A percentile compares a stretch with the other conserved stretches of the same genome.
phyloP scores from a whole-genome alignment of 1,140 invertebrate species.

The Dreissena rostriformis region DNA sequence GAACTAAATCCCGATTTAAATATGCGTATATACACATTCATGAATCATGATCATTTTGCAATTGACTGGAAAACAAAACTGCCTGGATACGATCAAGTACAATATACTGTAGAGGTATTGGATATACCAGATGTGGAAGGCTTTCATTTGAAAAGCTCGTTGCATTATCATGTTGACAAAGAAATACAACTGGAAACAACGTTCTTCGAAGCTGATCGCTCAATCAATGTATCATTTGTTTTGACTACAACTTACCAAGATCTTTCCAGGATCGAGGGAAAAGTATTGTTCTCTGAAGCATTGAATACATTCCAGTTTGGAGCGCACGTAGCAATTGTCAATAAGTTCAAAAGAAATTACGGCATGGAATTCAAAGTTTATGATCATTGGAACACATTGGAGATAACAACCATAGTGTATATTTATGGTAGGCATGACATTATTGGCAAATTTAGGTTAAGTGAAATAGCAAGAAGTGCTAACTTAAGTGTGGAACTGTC shows the following conservation, averaged over 20 bases:
- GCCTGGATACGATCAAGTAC: constrained; percentile 36
- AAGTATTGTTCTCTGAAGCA: too few species aligned
- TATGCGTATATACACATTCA: not conserved
- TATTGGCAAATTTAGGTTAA: constrained; percentile 22
- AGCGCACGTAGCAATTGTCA: not conserved
- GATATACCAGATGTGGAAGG: not conserved
- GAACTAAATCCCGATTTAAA: not conserved
- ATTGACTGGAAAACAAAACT: constrained; percentile 29
- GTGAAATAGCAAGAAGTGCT: constrained; percentile 21
- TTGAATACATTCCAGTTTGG: not conserved
- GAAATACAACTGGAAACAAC: constrained; percentile 17
- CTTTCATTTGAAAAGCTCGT: constrained; percentile 1
- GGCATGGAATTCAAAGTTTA: not conserved
- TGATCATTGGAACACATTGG: not conserved
- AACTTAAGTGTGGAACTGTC: constrained; percentile 29
- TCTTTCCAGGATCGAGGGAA: too few species aligned
- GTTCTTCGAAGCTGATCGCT: too few species aligned
- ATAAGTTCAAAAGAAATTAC: not conserved
- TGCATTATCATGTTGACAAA: constrained; percentile 28
- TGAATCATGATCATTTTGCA: not conserved
- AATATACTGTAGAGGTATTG: constrained; percentile 14
- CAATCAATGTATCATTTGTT: not conserved
- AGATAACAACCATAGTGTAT: not conserved
- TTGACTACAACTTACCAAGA: not conserved
- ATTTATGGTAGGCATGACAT: constrained; percentile 24